phyloP scores from a whole-genome alignment of 2,888 invertebrate species.

The Priocnemis perturbator region DNA sequence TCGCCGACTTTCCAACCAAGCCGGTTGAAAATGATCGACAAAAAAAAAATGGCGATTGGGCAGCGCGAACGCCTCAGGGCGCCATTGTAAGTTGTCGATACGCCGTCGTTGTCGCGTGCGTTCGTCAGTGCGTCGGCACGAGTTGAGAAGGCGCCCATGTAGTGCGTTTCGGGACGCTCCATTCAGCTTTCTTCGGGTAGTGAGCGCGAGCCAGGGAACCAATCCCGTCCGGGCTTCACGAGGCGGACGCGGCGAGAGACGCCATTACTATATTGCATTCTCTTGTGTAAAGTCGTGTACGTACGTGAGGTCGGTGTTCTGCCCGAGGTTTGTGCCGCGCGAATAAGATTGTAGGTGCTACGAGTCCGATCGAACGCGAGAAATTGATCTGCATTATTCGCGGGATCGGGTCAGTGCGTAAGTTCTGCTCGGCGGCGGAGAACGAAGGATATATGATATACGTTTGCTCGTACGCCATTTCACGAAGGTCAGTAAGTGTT shows the following conservation, averaged over 20 bases:
- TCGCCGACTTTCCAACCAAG: neutral
- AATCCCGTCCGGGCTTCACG: slow-evolving; percentile 19
- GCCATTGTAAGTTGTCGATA: slow-evolving; percentile 18
- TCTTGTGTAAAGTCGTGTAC: slow-evolving; percentile 30
- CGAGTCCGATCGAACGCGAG: neutral
- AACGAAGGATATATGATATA: too few relatives aligned
- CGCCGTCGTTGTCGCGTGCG: slow-evolving; percentile 8
- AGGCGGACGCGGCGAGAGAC: slow-evolving; percentile 45
- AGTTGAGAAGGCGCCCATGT: neutral
- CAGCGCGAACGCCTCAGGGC: neutral
- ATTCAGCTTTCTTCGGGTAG: neutral
- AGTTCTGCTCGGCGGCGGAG: neutral
- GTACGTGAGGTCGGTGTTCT: slow-evolving; percentile 13
- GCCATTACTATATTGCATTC: slow-evolving; percentile 52
- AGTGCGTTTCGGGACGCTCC: slow-evolving; percentile 35
- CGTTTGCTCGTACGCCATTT: slow-evolving; percentile 16
- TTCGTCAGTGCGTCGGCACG: neutral
- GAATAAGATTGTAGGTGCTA: neutral
- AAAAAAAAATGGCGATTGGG: slow-evolving; percentile 7
- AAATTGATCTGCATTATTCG: neutral
- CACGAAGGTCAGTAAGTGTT: slow-evolving; percentile 18
- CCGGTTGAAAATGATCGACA: neutral
- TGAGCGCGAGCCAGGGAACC: slow-evolving; percentile 20
- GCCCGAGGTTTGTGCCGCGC: too few relatives aligned
- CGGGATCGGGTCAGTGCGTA: neutral